These are phyloP conservation scores for Apotomis capreana DNA, from an alignment of 2,888 invertebrate species.

Conservation along the genomic window DNA sequence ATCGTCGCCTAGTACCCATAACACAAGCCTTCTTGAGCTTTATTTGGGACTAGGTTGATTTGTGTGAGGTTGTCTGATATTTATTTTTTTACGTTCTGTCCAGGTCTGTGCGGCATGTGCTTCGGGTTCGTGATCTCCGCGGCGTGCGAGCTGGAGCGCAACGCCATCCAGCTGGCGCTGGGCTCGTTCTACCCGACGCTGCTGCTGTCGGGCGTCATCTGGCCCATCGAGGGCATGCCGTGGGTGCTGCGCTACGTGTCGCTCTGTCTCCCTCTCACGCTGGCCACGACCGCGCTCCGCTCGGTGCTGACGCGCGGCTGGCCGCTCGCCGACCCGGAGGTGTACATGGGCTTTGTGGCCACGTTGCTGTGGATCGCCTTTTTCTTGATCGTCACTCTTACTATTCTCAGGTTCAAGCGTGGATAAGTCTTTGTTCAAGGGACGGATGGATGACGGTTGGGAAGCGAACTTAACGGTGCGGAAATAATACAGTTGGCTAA, in stretches of 20 bases:
- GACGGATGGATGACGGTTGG: neutral
- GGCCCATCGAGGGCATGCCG: conserved; percentile 99
- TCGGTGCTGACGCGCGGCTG: conserved; percentile 95
- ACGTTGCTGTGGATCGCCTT: conserved; percentile 93
- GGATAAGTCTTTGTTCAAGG: conserved; percentile 77
- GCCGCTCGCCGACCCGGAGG: conserved; percentile 90
- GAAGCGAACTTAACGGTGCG: too few species aligned
- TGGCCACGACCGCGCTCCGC: conserved; percentile 95
- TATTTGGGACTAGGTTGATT: too few species aligned
- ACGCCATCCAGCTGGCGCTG: conserved; percentile 95
- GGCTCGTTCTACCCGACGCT: conserved; percentile 98
- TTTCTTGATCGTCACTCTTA: conserved; percentile 90
- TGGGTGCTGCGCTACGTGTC: conserved; percentile 91
- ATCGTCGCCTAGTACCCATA: too few species aligned
- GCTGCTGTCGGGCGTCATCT: conserved; percentile 95
- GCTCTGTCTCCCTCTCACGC: conserved; percentile 92
- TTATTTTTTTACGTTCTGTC: conserved; percentile 10
- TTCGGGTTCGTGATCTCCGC: conserved; percentile 97
- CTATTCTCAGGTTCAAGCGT: conserved; percentile 91
- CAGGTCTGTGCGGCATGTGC: conserved; percentile 96
- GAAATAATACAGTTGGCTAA: too few species aligned
- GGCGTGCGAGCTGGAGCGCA: conserved; percentile 94
- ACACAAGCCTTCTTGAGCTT: too few species aligned
- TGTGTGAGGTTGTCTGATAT: too few species aligned
- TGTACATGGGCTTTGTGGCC: conserved; percentile 94